Base-by-base conservation (phyloP, 1,140 invertebrate species). In the Drosophila gunungcola region DNA sequence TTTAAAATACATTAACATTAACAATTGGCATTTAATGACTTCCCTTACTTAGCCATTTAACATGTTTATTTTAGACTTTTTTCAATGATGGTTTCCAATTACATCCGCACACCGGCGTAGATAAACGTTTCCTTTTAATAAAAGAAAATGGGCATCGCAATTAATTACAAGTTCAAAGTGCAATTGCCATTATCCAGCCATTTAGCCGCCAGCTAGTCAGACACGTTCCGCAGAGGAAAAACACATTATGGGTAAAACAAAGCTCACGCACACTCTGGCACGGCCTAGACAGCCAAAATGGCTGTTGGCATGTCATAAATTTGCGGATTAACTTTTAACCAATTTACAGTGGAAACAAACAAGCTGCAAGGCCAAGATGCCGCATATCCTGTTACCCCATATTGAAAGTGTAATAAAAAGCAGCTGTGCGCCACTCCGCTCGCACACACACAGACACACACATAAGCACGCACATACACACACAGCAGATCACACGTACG, bases 271-370 rank as follows among this genome's bases (percentile, higher is more conserved):
- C 53, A 75, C 39, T 32, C 12, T 36, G 16, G 43, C 64, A 9
- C n/a, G 41, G 36, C 51, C 42, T 41, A 49, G 64, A 56, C 52
- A 36, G 67, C 60, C 48, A 70, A 70, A 80, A 88, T 89, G 80
- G 80, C 77, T 88, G 85, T 88, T 88, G 84, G 84, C 84, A 89
- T 88, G 80, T 84, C 84, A 88, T 88, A 88, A 88, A 88, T 88
- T 89, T 78, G 67, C 80, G 84, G 84, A 88, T 88, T 88, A 88
- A 88, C 84, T 88, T 88, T 88, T 89, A 89, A 88, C 84, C 84
- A 88, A 88, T 88, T 88, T 88, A 88, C 84, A 88, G 82, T 63
- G 77, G 75, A 70, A 77, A 67, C 80, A 79, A 84, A 65, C 68
- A 83, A 80, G 63, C 60, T 67, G 78, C 72, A 62, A 43, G 53